phyloP scores from a whole-genome alignment of 2,888 invertebrate species.

The Lasioglossum lativentre region DNA sequence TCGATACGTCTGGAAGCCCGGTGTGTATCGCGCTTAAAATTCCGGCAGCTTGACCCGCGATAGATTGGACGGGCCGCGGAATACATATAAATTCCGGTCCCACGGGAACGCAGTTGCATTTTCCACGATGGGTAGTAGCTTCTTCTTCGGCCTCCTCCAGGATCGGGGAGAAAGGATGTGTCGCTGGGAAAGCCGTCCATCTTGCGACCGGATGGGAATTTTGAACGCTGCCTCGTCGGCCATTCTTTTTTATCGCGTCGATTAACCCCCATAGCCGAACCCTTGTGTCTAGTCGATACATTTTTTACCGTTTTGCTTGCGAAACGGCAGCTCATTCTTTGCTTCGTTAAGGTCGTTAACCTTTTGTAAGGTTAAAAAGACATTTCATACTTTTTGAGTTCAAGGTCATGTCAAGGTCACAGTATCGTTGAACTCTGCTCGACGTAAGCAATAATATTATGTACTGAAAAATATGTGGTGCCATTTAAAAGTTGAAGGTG shows the following conservation, averaged over 20 bases:
- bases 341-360: not conserved
- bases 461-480: too few relatives aligned
- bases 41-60: slow-evolving; percentile 84
- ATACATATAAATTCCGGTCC: slow-evolving; percentile 84
- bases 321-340: not conserved
- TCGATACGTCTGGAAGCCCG: slow-evolving; percentile 22
- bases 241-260: slow-evolving; percentile 9
- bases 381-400: too few relatives aligned
- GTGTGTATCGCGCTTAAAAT: slow-evolving; percentile 82
- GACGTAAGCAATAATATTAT: too few relatives aligned
- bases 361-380: not conserved
- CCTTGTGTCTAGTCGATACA: not conserved
- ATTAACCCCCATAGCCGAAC: not conserved
- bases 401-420: too few relatives aligned
- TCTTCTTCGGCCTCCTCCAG: slow-evolving; percentile 16
- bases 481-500: too few relatives aligned
- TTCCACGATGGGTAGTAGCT: slow-evolving; percentile 41
- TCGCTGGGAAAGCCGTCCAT: slow-evolving; percentile 22
- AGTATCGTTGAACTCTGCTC: too few relatives aligned
- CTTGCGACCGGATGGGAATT: not conserved
- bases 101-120: slow-evolving; percentile 68
- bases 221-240: not conserved
- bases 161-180: not conserved
- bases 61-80: slow-evolving; percentile 83
- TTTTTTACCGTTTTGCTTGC: not conserved